phyloP scores from a whole-genome alignment of 1,140 invertebrate genomes.

The Tribolium madens region DNA sequence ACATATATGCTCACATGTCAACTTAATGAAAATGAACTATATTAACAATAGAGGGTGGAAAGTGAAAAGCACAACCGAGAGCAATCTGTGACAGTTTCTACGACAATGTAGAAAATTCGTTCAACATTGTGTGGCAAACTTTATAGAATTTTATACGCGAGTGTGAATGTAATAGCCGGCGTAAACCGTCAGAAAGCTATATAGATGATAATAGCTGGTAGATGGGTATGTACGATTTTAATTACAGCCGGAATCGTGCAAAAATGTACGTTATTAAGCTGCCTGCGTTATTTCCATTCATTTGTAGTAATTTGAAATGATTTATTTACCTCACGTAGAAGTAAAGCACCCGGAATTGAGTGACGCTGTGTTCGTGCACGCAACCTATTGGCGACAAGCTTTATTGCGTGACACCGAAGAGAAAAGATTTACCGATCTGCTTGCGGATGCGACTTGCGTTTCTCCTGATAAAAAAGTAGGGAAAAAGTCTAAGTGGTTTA shows the following conservation, averaged over 20 bases:
- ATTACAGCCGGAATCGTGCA: slow-evolving; percentile 6
- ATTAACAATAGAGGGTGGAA: neutral
- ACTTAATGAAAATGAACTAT: slow-evolving; percentile 9
- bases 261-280: slow-evolving; percentile 21
- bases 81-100: neutral
- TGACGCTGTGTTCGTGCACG: slow-evolving; percentile 36
- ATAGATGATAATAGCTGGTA: neutral
- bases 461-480: neutral
- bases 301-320: slow-evolving; percentile 37
- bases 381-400: slow-evolving; percentile 39
- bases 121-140: neutral
- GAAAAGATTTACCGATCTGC: slow-evolving; percentile 2
- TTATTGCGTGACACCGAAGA: slow-evolving; percentile 35
- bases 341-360: slow-evolving; percentile 31
- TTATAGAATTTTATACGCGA: slow-evolving; percentile 20
- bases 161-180: neutral
- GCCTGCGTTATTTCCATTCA: slow-evolving; percentile 20
- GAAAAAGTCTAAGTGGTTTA: too few species aligned
- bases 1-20: slow-evolving; percentile 7
- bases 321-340: slow-evolving; percentile 39
- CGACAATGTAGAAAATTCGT: slow-evolving; percentile 4
- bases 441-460: slow-evolving; percentile 13
- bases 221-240: neutral
- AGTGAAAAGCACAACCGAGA: neutral
- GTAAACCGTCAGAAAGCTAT: neutral